These are phyloP conservation scores for Molossus alvarezi DNA, from an alignment of 2,797 vertebrate genomes.

Conservation along the genomic window DNA sequence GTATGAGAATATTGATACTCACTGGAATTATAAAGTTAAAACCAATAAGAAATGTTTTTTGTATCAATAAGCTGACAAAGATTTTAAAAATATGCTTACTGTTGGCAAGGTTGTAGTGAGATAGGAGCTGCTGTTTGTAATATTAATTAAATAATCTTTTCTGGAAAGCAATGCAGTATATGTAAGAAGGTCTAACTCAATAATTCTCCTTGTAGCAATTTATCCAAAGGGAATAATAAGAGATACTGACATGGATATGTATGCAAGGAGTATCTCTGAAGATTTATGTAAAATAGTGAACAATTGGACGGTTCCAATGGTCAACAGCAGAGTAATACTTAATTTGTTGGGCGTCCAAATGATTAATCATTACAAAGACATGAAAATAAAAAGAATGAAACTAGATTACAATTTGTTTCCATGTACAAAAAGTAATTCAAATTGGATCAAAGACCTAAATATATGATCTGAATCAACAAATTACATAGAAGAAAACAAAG, in stretches of 20 bases:
- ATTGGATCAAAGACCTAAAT: too few species aligned
- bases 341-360: background rate
- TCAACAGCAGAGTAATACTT: too few species aligned
- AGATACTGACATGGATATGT: background rate
- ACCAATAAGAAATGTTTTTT: background rate
- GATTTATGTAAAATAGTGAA: background rate
- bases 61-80: background rate
- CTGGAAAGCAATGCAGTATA: background rate
- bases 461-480: too few species aligned
- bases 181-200: background rate
- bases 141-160: conserved; percentile 27
- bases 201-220: background rate
- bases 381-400: background rate
- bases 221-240: background rate
- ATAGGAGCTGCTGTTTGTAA: background rate
- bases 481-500: too few species aligned
- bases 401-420: too few species aligned
- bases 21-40: conserved; percentile 41
- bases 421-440: too few species aligned
- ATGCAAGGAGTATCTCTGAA: background rate
- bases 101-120: background rate
- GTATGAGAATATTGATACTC: background rate
- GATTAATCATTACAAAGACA: background rate
- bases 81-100: background rate
- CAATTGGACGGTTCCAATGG: background rate